Percentiles rank a stretch among this genome's conserved stretches.
Evolutionary conservation across 2,113 vertebrate genomes (phyloP).

Genomic region (Emydura subglobosa): DNA sequence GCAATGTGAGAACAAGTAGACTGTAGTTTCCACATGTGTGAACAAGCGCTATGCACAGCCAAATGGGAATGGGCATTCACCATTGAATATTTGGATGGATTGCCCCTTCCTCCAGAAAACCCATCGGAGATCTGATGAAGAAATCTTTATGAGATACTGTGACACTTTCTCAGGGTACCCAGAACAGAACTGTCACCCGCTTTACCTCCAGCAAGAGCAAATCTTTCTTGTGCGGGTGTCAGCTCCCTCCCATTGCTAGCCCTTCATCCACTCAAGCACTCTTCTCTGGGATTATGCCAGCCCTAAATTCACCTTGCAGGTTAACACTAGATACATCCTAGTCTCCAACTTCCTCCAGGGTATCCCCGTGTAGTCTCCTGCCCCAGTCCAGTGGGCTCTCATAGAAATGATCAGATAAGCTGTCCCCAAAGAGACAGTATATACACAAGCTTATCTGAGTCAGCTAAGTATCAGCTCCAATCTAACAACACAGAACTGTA

Average conservation of each 20-base stretch:
- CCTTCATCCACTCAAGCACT: not conserved
- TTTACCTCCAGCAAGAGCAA: not conserved
- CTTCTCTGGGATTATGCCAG: not conserved
- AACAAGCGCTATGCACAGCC: not conserved
- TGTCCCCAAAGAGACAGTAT: too few relatives aligned
- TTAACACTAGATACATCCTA: not conserved
- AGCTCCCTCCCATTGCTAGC: too few relatives aligned
- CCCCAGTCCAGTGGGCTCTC: too few relatives aligned
- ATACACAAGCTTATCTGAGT: too few relatives aligned
- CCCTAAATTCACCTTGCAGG: not conserved
- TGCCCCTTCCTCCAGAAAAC: not conserved
- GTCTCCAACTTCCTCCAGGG: not conserved
- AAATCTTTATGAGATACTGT: not conserved
- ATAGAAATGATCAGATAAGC: too few relatives aligned
- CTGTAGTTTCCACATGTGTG: not conserved
- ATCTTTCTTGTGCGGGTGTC: not conserved
- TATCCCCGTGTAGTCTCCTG: not conserved
- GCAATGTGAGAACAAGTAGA: rapidly evolving
- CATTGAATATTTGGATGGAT: not conserved
- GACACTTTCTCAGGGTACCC: not conserved
- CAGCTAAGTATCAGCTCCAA: too few relatives aligned
- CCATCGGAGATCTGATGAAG: not conserved
- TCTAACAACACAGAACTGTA: too few relatives aligned
- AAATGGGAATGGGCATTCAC: not conserved
- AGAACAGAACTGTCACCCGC: not conserved